Evolutionary conservation across 2,113 vertebrate genomes (phyloP), one percentile per base, ranked within the genome.

Genomic region (Ictidomys tridecemlineatus): DNA sequence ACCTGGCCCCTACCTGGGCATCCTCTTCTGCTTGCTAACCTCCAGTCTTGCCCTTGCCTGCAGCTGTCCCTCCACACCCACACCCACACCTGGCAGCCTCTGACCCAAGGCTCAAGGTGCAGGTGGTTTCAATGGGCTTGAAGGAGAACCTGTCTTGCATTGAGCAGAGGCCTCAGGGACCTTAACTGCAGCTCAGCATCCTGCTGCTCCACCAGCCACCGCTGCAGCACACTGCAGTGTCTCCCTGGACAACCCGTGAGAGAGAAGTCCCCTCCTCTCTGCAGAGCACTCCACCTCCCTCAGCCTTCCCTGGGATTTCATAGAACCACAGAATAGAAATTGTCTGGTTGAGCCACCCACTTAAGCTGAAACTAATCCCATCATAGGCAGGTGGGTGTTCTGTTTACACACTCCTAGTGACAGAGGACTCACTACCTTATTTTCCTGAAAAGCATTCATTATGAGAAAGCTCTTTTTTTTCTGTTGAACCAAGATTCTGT

Each of bases 361-460:
- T 69, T 65, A 53, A 83, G 82, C 65, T 3, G 12, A 42, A 77
- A 78, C 37, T 22, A 76, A 48, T 87, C 65, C 63, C 90, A 3
- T 58, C 42, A 0, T 12, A 65, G 93, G 82, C 85, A 95, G 86
- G 97, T 97, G 96, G 96, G 93, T 92, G 93, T 94, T 95, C 37
- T 96, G 85, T 96, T 96, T 93, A 37, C 96, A 95, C 32, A 17
- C 92, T 93, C 84, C 94, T 13, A 2, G 84, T 86, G 90, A 92
- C 83, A 90, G 91, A 89, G 93, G 61, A 67, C 94, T 96, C 97
- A 90, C 94, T 82, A 86, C 96, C 94, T 91, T 61, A n/a, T 84
- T 92, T 97, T 86, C 95, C 89, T 95, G 89, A 93, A 97, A 96
- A 97, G 91, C n/a, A 3, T 58, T 80, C 56, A 22, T 91, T 96